Evolutionary conservation across 2,888 invertebrate species (phyloP).

Genomic region (Lamellibrachia satsuma): DNA sequence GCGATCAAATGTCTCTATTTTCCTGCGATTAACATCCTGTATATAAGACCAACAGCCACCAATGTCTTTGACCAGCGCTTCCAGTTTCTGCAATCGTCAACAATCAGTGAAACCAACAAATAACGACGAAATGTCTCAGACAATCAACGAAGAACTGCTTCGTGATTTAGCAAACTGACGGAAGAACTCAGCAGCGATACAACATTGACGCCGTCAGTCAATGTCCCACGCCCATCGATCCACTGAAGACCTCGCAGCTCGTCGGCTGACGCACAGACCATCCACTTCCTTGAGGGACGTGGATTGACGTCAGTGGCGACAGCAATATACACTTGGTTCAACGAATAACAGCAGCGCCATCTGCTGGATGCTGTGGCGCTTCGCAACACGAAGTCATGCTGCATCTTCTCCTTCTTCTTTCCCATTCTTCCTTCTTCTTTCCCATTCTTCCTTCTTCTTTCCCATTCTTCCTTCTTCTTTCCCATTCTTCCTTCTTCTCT

Average conservation of each 20-base stretch:
- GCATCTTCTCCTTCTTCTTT: not conserved
- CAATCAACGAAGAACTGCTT: not conserved
- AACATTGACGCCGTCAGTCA: not conserved
- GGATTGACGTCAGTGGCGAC: not conserved
- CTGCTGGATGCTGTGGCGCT: not conserved
- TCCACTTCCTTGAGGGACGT: not conserved
- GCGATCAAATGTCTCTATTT: too few relatives aligned
- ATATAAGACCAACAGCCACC: too few relatives aligned
- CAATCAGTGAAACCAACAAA: too few relatives aligned
- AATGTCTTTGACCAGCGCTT: too few relatives aligned
- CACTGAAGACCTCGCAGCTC: not conserved
- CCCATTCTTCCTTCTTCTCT: too few relatives aligned
- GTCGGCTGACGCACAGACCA: not conserved
- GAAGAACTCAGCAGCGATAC: not conserved
- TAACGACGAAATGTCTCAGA: not conserved
- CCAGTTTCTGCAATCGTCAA: too few relatives aligned
- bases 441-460: too few relatives aligned
- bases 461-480: too few relatives aligned
- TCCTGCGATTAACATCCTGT: too few relatives aligned
- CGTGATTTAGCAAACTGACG: not conserved
- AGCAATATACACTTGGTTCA: not conserved
- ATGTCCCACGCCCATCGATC: not conserved
- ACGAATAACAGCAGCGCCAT: not conserved
- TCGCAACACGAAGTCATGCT: not conserved
- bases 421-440: too few relatives aligned